These are phyloP conservation scores for Zenarchopterus dispar DNA, from an alignment of 2,797 vertebrate genomes.

Conservation along the genomic window DNA sequence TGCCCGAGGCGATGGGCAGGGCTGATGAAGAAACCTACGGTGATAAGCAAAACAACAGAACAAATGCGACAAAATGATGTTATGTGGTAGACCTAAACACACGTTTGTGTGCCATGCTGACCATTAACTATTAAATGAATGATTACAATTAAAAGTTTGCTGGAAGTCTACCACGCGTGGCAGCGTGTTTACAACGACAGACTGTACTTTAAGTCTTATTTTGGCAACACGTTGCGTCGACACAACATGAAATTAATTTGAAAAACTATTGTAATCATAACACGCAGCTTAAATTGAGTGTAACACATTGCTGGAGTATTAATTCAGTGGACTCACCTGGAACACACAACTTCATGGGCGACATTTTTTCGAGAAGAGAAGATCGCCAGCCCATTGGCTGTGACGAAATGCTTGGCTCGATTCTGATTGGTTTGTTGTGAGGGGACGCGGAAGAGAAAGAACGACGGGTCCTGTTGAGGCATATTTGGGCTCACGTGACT, in stretches of 20 bases:
- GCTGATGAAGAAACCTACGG: conserved; percentile 26
- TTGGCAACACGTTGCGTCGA: neutral
- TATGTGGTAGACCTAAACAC: accelerated
- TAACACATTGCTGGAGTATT: accelerated
- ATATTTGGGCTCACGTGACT: too few species aligned
- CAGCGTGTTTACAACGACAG: neutral
- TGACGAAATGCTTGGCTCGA: neutral
- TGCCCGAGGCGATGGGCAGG: conserved; percentile 75
- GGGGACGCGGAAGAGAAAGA: too few species aligned
- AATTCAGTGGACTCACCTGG: conserved; percentile 74
- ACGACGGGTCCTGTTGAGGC: too few species aligned
- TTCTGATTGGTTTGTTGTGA: conserved; percentile 67
- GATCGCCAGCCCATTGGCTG: conserved; percentile 61
- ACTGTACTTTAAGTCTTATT: neutral
- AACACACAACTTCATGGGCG: conserved; percentile 87
- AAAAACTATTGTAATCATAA: too few species aligned
- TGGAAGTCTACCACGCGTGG: conserved; percentile 19
- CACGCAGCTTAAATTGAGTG: accelerated
- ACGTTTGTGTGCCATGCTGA: accelerated
- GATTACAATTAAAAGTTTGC: neutral
- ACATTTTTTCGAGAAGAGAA: conserved; percentile 83
- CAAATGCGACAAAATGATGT: accelerated
- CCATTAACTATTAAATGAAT: too few species aligned
- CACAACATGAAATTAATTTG: too few species aligned
- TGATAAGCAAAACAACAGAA: conserved; percentile 40